A percentile compares a stretch with the other conserved stretches of the same genome.
These are phyloP conservation scores for Tetragonula clypearis DNA, from an alignment of 1,140 invertebrate genomes.

Conservation along the genomic window DNA sequence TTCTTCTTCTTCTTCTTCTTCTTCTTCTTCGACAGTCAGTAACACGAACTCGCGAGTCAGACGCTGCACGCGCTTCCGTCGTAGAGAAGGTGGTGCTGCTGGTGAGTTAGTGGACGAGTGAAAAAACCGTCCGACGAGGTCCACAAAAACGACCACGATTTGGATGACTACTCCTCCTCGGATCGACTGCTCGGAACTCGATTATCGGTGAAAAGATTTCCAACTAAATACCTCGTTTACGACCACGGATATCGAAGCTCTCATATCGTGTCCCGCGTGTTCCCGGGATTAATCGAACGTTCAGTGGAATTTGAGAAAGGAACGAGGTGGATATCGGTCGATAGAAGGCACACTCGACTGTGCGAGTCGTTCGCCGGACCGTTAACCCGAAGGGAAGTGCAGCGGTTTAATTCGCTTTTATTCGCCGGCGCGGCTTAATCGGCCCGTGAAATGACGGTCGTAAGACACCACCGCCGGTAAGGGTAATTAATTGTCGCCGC, in stretches of 20 bases:
- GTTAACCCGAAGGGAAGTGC: constrained; percentile 7
- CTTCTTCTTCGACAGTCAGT: not conserved
- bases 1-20: not conserved
- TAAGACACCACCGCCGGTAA: not conserved
- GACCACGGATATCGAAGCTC: not conserved
- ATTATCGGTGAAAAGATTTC: constrained; percentile 1
- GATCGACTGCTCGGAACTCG: not conserved
- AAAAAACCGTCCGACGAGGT: not conserved
- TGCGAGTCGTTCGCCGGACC: not conserved
- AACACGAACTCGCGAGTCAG: not conserved
- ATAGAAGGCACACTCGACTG: not conserved
- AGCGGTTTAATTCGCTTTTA: not conserved
- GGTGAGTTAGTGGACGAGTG: not conserved
- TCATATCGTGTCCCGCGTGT: not conserved
- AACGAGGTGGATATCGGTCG: no score
- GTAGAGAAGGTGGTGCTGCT: not conserved
- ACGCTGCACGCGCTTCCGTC: not conserved
- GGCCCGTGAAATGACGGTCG: constrained; percentile 4
- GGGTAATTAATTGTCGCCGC: not conserved
- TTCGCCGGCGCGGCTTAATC: constrained; percentile 6
- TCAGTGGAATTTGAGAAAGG: constrained; percentile 1
- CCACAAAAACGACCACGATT: not conserved
- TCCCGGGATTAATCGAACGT: not conserved
- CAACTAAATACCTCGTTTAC: not conserved
- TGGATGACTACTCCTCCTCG: not conserved